Evolutionary conservation across 2,888 invertebrate species (phyloP).

Genomic region (Volucella bombylans): DNA sequence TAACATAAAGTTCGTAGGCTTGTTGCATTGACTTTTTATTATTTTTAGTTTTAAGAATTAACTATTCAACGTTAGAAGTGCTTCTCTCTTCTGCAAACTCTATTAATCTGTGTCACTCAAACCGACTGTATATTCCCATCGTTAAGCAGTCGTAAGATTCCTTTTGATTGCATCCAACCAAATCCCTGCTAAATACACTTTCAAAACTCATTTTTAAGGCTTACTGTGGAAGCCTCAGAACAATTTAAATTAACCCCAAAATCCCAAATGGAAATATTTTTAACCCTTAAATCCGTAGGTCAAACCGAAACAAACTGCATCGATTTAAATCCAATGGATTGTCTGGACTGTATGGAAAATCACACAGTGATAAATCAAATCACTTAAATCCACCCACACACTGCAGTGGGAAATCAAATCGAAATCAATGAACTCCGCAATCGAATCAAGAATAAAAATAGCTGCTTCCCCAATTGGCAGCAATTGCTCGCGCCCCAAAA

Average conservation of each 20-base stretch:
- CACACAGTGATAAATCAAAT: constrained; percentile 39
- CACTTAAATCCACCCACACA: constrained; percentile 1
- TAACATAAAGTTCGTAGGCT: constrained; percentile 19
- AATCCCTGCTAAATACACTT: too few species aligned
- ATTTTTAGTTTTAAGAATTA: constrained; percentile 29
- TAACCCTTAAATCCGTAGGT: constrained; percentile 12
- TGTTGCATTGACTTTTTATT: constrained; percentile 38
- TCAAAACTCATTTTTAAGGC: too few species aligned
- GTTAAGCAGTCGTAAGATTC: too few species aligned
- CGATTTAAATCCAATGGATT: constrained; percentile 16
- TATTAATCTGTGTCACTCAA: too few species aligned
- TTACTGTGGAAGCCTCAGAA: too few species aligned
- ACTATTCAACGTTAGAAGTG: background rate
- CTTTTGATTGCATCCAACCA: too few species aligned
- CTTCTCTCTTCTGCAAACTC: too few species aligned
- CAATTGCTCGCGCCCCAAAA: background rate
- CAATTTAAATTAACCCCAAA: too few species aligned
- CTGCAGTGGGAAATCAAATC: constrained; percentile 27
- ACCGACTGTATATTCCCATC: too few species aligned
- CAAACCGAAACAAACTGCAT: constrained; percentile 18
- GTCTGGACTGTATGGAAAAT: background rate
- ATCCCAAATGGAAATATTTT: constrained; percentile 4
- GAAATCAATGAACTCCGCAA: constrained; percentile 34
- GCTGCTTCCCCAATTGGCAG: constrained; percentile 5
- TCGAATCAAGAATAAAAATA: constrained; percentile 3